Evolutionary conservation across 2,113 vertebrate genomes (phyloP).

Genomic region (Corapipo altera): DNA sequence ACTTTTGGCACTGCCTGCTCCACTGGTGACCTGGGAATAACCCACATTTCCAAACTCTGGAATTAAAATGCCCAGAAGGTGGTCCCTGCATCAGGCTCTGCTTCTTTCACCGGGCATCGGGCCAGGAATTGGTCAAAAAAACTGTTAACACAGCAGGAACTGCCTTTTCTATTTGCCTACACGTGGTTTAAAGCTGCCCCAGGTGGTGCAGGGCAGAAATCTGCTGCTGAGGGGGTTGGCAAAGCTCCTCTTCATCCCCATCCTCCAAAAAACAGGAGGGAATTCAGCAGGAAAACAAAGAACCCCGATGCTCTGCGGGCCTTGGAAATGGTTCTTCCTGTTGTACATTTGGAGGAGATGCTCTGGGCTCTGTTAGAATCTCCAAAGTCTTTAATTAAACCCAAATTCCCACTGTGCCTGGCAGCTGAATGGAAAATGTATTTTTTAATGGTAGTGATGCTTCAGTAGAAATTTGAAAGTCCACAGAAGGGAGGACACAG

Average conservation of each 20-base stretch:
- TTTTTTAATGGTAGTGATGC: not conserved
- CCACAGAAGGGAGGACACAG: not conserved
- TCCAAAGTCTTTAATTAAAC: not conserved
- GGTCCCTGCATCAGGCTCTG: not conserved
- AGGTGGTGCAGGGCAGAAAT: not conserved
- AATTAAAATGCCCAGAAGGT: not conserved
- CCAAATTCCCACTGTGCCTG: not conserved
- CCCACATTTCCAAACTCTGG: not conserved
- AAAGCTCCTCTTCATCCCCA: not conserved
- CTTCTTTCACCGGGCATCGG: not conserved
- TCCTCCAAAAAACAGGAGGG: not conserved
- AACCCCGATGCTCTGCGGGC: accelerated
- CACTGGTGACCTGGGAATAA: not conserved
- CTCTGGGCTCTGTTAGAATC: not conserved
- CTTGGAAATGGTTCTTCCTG: not conserved
- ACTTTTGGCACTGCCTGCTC: not conserved
- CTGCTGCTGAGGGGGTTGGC: not conserved
- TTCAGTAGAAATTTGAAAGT: not conserved
- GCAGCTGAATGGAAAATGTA: not conserved
- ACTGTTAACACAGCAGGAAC: not conserved
- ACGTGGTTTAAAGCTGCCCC: not conserved
- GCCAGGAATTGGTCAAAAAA: not conserved
- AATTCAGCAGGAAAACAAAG: not conserved
- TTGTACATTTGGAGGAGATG: not conserved
- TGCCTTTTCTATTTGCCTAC: not conserved